Percentiles rank a stretch among this genome's conserved stretches.
Conservation (phyloP, 2,113 vertebrate genomes). For the Zosterops lateralis region DNA sequence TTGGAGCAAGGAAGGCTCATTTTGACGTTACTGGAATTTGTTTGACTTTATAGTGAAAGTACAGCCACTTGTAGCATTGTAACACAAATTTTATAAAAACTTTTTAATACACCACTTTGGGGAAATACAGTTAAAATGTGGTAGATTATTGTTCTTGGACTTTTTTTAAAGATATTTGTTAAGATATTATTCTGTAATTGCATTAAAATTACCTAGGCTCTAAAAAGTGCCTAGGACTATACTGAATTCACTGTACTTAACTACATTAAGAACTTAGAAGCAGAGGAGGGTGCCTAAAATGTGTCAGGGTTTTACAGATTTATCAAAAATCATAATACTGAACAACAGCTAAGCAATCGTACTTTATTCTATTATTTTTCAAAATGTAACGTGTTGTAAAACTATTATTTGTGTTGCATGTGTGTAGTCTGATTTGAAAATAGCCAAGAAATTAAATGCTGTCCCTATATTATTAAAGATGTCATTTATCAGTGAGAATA, state of each 20-base stretch:
- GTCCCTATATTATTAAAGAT: neutral
- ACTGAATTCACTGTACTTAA: neutral
- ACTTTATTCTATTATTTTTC: neutral
- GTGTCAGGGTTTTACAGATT: neutral
- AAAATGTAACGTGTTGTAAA: neutral
- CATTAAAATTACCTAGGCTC: neutral
- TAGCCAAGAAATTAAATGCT: neutral
- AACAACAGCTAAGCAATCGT: neutral
- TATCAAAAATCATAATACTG: neutral
- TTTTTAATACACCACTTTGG: neutral
- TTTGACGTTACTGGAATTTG: constrained; percentile 37
- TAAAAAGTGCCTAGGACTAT: neutral
- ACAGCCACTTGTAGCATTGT: neutral
- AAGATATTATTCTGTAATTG: neutral
- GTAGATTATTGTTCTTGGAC: neutral
- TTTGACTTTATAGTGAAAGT: neutral
- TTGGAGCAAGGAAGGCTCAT: constrained; percentile 52
- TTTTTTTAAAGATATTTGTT: neutral
- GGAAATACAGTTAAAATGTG: neutral
- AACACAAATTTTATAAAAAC: neutral
- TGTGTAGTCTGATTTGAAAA: neutral
- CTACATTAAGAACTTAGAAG: neutral
- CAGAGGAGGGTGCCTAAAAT: neutral
- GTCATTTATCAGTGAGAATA: neutral
- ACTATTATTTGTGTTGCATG: neutral